Base-by-base conservation (phyloP, 2,797 vertebrate genomes). In the Gadopsis bispinosus region DNA sequence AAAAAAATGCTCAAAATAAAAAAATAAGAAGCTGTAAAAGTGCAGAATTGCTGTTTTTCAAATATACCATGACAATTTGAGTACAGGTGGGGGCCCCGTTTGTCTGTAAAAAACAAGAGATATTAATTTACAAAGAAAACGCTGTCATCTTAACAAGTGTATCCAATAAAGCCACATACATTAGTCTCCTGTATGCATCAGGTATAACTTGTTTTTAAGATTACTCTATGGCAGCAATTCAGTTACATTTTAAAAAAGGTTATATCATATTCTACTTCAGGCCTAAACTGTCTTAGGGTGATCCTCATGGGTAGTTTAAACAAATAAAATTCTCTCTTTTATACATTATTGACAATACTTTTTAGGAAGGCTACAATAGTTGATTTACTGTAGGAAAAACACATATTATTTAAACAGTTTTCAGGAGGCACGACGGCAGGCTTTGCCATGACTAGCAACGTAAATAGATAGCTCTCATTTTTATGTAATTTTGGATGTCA, bases 401-500 rank as follows among this genome's bases (percentile, higher is more conserved):
- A 51, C 10, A 20, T 5, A 19, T 54, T 45, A 5, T 35, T 60
- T 20, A 16, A 62, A 19, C 20, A 29, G 53, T 62, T 66, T 35
- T 50, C n/a, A 50, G 13, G 29, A 69, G 68, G 51, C 29, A 26
- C 7, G 4, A 11, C n/a, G 47, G 37, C 33, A 64, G 41, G 22
- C 35, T 56, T 48, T 62, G 33, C 69, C 20, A 51, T n/a, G 19
- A 53, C 37, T 75, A 48, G 29, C 13, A 56, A 61, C 71, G n/a
- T 29, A 62, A 79, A 81, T 45, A 68, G 22, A 80, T 69, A 22
- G 31, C 39, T 79, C 22, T 62, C 20, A 67, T 65, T 64, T 53
- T 61, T 66, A 68, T 81, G 56, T 20, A 26, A 47, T 47, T 65
- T 54, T 26, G 29, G 51, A 66, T 79, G 70, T 81, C 54, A 71